These are phyloP conservation scores for Poeciliopsis presidionis DNA, from an alignment of 2,797 vertebrate genomes.

Conservation along the genomic window DNA sequence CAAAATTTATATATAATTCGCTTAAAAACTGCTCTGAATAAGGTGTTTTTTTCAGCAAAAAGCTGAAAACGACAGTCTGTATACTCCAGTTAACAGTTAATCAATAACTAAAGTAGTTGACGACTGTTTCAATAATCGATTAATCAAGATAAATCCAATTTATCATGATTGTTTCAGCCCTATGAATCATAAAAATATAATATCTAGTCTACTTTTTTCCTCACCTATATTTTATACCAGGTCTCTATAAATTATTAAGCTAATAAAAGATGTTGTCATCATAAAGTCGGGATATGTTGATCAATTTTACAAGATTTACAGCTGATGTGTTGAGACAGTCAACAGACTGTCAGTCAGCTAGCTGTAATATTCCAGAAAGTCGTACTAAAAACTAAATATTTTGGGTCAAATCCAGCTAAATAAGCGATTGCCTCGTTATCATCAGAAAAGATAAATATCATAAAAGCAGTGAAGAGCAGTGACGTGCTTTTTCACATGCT, in stretches of 20 bases:
- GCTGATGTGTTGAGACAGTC: background rate
- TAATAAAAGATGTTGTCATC: background rate
- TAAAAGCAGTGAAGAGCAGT: background rate
- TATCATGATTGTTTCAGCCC: too few species aligned
- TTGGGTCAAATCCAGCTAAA: background rate
- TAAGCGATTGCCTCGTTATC: background rate
- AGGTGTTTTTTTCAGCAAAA: too few species aligned
- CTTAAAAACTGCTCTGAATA: too few species aligned
- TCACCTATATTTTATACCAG: background rate
- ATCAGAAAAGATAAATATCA: background rate
- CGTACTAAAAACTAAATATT: background rate
- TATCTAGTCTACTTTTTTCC: background rate
- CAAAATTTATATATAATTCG: too few species aligned
- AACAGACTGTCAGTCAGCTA: background rate
- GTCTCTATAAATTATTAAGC: background rate
- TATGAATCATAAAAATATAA: background rate
- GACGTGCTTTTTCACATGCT: slow-evolving; percentile 29
- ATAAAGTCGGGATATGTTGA: background rate
- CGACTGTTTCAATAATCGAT: too few species aligned
- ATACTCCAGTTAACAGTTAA: too few species aligned
- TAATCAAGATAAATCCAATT: too few species aligned
- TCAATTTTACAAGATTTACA: background rate
- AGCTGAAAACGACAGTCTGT: too few species aligned
- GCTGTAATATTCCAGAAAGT: background rate
- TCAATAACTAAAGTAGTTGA: too few species aligned